Evolutionary conservation across 1,140 invertebrate genomes (phyloP), one percentile per base, ranked within the genome.

Genomic region (Drosophila serrata): DNA sequence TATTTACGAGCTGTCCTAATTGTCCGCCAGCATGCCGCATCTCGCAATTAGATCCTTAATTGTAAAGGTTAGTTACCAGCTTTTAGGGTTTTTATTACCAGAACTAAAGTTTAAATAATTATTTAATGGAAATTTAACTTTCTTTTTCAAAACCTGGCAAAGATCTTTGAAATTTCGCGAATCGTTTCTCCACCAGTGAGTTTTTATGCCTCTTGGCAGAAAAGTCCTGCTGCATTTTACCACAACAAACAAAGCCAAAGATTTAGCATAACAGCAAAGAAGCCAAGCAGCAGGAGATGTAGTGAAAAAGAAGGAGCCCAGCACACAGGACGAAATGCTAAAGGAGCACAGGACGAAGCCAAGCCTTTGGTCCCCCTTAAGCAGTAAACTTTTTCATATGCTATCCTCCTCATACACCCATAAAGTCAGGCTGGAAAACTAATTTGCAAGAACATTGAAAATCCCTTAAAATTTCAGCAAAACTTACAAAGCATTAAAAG

Each of bases 391-490:
- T 87, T 82, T 79, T 65, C 39, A 67, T 19, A 70, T 24, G 58
- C 24, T 59, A 19, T 43, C 11, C 35, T n/a, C n/a, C 58, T 48
- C 22, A 55, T n/a, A 60, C 15, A 27, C 39, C 48, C 48, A 51
- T 49, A 31, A 33, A 53, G 69, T 53, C 53, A 43, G 84, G 57
- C 72, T 75, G 86, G 9, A 80, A 80, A 88, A 87, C 84, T 87
- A 88, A 87, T 87, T 88, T 82, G 76, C 61, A 75, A 82, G 79
- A 80, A 82, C 76, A 87, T 87, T 82, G 84, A 88, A 87, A 82
- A 77, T 82, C 64, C 76, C 72, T 75, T 80, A 82, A 87, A 80
- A 82, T 61, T 77, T 75, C 31, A 72, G 56, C 49, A 59, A 17
- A 29, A 40, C 15, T 42, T 37, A 24, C 27, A 58, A 58, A 68